Percentiles rank a stretch among this genome's conserved stretches.
Conservation (phyloP, 2,888 invertebrate species). For the Pecten maximus region DNA sequence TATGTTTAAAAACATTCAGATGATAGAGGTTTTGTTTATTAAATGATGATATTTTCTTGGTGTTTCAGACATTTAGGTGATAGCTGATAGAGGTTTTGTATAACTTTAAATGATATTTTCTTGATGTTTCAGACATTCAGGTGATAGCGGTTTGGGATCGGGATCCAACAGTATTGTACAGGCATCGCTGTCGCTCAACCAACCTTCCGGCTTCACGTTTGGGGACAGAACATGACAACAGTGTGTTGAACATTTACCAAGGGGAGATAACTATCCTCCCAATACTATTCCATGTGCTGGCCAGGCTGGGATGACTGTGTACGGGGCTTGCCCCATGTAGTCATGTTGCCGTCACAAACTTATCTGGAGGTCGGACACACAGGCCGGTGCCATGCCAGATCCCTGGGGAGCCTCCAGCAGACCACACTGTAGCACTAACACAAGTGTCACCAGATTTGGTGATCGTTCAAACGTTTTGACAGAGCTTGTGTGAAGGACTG, state of each 20-base stretch:
- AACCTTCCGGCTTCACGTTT: slow-evolving; percentile 71
- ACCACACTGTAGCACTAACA: neutral
- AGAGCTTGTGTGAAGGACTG: neutral
- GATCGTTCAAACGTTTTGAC: neutral
- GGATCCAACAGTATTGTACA: slow-evolving; percentile 12
- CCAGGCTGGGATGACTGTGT: neutral
- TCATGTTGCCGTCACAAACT: neutral
- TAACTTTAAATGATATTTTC: neutral
- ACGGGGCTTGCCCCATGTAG: neutral
- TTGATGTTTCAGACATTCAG: neutral
- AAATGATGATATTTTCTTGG: too few relatives aligned
- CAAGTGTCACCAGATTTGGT: neutral
- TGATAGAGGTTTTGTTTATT: too few relatives aligned
- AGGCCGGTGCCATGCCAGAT: neutral
- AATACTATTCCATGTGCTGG: neutral
- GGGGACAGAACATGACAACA: slow-evolving; percentile 66
- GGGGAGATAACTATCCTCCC: neutral
- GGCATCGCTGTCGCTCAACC: slow-evolving; percentile 36
- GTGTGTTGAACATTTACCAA: neutral
- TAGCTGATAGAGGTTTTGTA: too few relatives aligned
- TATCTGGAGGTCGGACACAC: neutral
- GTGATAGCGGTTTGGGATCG: slow-evolving; percentile 1
- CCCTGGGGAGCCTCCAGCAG: neutral
- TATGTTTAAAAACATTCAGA: too few relatives aligned
- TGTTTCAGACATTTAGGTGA: too few relatives aligned